phyloP scores from a whole-genome alignment of 1,140 invertebrate species.

The Drosophila miranda region DNA sequence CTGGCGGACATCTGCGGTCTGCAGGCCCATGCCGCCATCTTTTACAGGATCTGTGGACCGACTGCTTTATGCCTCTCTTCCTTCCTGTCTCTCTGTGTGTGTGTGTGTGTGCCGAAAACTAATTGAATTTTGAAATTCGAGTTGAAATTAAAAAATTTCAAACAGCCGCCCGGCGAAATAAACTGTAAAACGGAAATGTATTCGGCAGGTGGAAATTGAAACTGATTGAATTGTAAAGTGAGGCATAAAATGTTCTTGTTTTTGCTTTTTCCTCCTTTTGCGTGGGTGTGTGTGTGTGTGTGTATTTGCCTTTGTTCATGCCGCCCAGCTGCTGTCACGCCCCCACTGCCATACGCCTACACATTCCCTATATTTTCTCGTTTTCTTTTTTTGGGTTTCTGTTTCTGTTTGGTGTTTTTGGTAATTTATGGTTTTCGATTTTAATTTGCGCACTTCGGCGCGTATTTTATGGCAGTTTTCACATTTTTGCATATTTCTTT shows the following conservation, averaged over 20 bases:
- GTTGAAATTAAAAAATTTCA: conserved; percentile 76
- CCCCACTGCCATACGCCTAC: neutral
- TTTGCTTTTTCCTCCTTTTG: conserved; percentile 32
- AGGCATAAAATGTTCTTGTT: conserved; percentile 65
- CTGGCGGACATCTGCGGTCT: conserved; percentile 41
- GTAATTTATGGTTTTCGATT: conserved; percentile 76
- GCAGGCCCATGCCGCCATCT: conserved; percentile 1
- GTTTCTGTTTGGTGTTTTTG: conserved; percentile 1
- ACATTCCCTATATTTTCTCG: conserved; percentile 5
- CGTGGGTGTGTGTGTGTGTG: neutral
- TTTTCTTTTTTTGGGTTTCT: conserved; percentile 1
- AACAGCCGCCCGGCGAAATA: conserved; percentile 54
- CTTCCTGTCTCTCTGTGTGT: conserved; percentile 13
- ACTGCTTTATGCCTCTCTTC: conserved; percentile 47
- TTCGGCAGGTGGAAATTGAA: conserved; percentile 79
- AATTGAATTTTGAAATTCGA: conserved; percentile 77
- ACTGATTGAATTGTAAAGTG: conserved; percentile 79
- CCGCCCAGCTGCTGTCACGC: conserved; percentile 50
- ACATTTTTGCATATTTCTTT: conserved; percentile 44
- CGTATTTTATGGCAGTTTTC: conserved; percentile 59
- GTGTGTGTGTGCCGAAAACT: conserved; percentile 36
- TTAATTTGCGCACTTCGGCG: conserved; percentile 69
- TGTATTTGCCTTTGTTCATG: conserved; percentile 22
- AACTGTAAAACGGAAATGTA: conserved; percentile 75
- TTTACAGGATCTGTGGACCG: conserved; percentile 35